Evolutionary conservation across 2,113 vertebrate genomes (phyloP), one percentile per base, ranked within the genome.

Genomic region (Heliornis fulica): DNA sequence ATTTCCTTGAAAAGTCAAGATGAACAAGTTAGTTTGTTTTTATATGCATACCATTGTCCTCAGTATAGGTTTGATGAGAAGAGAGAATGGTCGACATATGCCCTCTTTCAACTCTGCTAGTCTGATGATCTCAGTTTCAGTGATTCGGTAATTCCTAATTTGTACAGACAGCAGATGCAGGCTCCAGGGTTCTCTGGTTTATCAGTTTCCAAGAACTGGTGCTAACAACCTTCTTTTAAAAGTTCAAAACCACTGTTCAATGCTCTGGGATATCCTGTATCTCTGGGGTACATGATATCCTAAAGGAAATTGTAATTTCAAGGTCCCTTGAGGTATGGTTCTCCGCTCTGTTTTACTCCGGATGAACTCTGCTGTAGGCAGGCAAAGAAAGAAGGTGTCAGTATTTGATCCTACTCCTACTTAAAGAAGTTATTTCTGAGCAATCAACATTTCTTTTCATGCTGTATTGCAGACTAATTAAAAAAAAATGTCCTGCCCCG

Each of bases 131-230:
- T 91, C 81, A 90, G 32, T 64, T 92, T 84, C 56, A 63, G 29
- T 63, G 29, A 45, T 43, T 93, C 43, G 64, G 32, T 85, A 82
- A 87, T 75, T 93, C 51, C 51, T 57, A 6, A 56, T 78, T 38
- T 87, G 28, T 84, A n/a, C 54, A 81, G 68, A 75, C 8, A 87
- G 48, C 65, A 75, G 65, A 94, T 91, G 69, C 34, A 69, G 56
- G 46, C 81, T 93, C 72, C 48, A 82, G 36, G 41, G 41, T 81
- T 84, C 61, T 89, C 61, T 59, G 51, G 60, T 89, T 96, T 93
- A 81, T 87, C 77, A 45, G 26, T 93, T 94, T 93, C 89, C 91
- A 91, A 81, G 89, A 90, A 96, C 36, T 66, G 72, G 15, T 22
- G 84, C 66, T 63, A 87, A 56, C 65, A 59, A 34, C 1, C 4